Evolutionary conservation across 2,797 vertebrate species (phyloP), one percentile per base, ranked within the genome.

Genomic region (Sebastes jordani): DNA sequence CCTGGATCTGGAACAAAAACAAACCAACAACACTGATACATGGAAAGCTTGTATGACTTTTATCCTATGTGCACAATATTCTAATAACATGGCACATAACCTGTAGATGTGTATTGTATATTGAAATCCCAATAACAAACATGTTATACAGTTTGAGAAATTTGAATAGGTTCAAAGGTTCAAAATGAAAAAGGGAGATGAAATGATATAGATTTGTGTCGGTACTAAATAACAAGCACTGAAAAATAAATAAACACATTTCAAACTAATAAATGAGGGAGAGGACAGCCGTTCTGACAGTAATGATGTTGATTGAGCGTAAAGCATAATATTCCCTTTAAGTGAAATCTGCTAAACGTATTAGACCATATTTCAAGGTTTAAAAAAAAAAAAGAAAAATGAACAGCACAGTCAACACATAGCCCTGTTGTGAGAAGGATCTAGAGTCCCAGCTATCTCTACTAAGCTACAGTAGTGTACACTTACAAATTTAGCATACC

Each of bases 221-320:
- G 1, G 71, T 46, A 61, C 30, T 61, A 71, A 79, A 81, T 6
- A 74, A 78, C 18, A 81, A 70, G 36, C 13, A 77, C 18, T 56
- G 60, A 64, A 78, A 82, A 92, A 93, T 90, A 92, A 93, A 92
- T 92, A 91, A 83, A 91, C 84, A 85, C 32, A 78, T 85, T 81
- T 71, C 79, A 86, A 81, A 87, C 30, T 25, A 73, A 73, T 76
- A 58, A 83, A 81, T 78, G 62, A 77, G 42, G 36, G 49, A 65
- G 59, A 76, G n/a, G 52, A 75, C 77, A 67, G 49, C 20, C 74
- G 61, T 71, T 85, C 10, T 14, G 46, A 80, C 18, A 38, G 18
- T 54, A 71, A 75, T 66, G 42, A 71, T 6, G 13, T 20, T 46
- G 36, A 82, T 36, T 80, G 8, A 36, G 58, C 61, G 8, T 79